A percentile compares a stretch with the other conserved stretches of the same genome.
phyloP scores from a whole-genome alignment of 1,140 invertebrate genomes.

The Drosophila azteca region DNA sequence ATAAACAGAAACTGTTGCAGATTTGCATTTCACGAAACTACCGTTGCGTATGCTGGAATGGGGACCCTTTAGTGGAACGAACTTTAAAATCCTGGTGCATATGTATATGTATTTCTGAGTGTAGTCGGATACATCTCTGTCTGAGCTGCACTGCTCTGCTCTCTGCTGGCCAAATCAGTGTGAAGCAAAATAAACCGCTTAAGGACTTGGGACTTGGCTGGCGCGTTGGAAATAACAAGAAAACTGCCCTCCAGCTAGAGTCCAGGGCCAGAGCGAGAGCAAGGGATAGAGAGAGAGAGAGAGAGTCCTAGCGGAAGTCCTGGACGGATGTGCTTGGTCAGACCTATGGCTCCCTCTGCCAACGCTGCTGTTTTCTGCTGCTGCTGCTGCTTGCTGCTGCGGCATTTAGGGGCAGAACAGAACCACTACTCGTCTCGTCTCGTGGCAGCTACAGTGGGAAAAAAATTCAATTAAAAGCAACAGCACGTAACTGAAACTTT shows the following conservation, averaged over 20 bases:
- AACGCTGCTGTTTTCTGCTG: conserved; percentile 40
- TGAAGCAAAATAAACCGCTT: conserved; percentile 79
- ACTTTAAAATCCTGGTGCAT: too few relatives aligned
- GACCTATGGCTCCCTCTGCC: conserved; percentile 59
- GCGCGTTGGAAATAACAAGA: conserved; percentile 76
- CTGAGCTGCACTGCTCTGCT: background rate
- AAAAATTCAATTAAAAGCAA: conserved; percentile 83
- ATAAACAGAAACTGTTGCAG: background rate
- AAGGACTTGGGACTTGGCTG: conserved; percentile 77
- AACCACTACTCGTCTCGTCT: too few relatives aligned
- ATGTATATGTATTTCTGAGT: background rate
- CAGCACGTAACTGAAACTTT: conserved; percentile 83
- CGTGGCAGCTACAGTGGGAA: conserved; percentile 48
- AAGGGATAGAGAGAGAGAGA: conserved; percentile 2
- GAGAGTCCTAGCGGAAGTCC: conserved; percentile 43
- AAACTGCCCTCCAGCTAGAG: conserved; percentile 64
- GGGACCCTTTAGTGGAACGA: too few relatives aligned
- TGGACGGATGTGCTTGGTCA: conserved; percentile 76
- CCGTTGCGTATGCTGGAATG: too few relatives aligned
- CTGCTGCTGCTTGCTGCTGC: conserved; percentile 56
- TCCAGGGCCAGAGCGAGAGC: background rate
- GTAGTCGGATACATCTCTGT: conserved; percentile 49
- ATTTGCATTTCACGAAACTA: too few relatives aligned
- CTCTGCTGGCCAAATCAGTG: conserved; percentile 59
- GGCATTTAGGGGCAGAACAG: conserved; percentile 26